Percentiles rank a stretch among this genome's conserved stretches.
Conservation (phyloP, 2,113 vertebrate species). For the Saccopteryx leptura region DNA sequence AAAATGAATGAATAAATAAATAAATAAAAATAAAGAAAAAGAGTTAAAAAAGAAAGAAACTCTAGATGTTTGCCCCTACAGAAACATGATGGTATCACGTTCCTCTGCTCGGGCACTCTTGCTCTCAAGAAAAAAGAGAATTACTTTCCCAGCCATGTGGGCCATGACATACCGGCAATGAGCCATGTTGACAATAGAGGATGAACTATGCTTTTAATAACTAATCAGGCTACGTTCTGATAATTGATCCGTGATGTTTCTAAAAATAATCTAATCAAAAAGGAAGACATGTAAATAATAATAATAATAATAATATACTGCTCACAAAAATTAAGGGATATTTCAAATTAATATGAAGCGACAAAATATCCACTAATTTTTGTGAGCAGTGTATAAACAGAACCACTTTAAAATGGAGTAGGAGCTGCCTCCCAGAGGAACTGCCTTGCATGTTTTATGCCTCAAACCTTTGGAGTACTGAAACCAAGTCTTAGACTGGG, state of each 20-base stretch:
- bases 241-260: not conserved
- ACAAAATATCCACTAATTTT: too few species aligned
- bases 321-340: too few species aligned
- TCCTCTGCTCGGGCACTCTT: not conserved
- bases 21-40: too few species aligned
- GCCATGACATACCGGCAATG: not conserved
- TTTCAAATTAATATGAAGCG: too few species aligned
- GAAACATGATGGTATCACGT: not conserved
- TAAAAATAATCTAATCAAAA: not conserved
- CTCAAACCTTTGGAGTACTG: not conserved
- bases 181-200: not conserved
- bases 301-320: too few species aligned
- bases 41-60: not conserved
- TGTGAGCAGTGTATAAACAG: not conserved
- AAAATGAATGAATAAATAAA: too few species aligned
- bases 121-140: not conserved
- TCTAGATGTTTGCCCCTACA: not conserved
- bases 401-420: not conserved
- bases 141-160: not conserved
- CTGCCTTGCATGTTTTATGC: not conserved
- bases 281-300: too few species aligned
- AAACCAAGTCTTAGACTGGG: not conserved
- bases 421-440: not conserved
- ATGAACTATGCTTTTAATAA: not conserved
- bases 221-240: not conserved